These are phyloP conservation scores for Progne subis DNA, from an alignment of 2,113 vertebrate species.

Conservation along the genomic window DNA sequence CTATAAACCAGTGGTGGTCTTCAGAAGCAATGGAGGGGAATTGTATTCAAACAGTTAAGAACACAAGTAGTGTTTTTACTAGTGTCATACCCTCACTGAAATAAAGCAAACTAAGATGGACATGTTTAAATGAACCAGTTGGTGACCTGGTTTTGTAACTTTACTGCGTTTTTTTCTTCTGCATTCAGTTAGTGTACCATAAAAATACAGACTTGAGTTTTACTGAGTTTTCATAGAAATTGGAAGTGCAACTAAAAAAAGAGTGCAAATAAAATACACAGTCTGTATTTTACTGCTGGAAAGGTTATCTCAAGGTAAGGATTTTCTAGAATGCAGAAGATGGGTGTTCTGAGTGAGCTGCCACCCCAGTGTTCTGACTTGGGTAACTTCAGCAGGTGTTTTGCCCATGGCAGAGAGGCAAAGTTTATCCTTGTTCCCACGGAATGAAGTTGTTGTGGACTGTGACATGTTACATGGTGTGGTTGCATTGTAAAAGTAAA, in stretches of 20 bases:
- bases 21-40: not conserved
- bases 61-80: not conserved
- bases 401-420: not conserved
- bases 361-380: not conserved
- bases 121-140: not conserved
- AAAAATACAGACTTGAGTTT: not conserved
- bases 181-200: not conserved
- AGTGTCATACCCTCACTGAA: not conserved
- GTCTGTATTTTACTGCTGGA: not conserved
- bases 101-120: not conserved
- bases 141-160: not conserved
- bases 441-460: not conserved
- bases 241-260: not conserved
- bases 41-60: not conserved
- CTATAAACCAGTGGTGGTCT: not conserved
- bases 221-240: not conserved
- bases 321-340: not conserved
- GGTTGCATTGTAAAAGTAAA: not conserved
- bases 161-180: not conserved
- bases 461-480: not conserved
- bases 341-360: not conserved
- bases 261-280: not conserved
- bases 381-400: not conserved
- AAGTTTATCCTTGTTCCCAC: not conserved
- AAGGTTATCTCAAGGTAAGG: not conserved